Evolutionary conservation across 92 coral and sea anemone species (phyloP).

Genomic region (Epizoanthus rinbou): DNA sequence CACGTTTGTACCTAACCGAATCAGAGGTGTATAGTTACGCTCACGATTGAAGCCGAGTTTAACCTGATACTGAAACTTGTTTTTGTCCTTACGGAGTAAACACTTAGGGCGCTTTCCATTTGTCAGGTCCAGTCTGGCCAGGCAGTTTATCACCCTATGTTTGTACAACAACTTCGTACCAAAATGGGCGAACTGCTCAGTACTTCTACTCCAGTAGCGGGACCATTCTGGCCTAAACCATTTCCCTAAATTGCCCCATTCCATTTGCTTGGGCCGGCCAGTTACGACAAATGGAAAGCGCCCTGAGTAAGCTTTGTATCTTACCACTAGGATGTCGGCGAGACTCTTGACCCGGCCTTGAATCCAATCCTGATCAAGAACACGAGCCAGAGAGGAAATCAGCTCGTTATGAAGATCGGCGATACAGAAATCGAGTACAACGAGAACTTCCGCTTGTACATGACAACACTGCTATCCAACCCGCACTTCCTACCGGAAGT

Average conservation of each 20-base stretch:
- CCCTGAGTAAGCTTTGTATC: not conserved
- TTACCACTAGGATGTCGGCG: conserved; percentile 79
- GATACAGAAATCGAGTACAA: conserved; percentile 91
- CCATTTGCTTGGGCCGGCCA: too few relatives aligned
- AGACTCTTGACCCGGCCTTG: conserved; percentile 82
- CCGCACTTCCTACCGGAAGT: conserved; percentile 97
- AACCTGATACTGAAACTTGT: not conserved
- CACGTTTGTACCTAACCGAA: too few relatives aligned
- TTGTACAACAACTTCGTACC: too few relatives aligned
- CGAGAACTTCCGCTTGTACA: conserved; percentile 88
- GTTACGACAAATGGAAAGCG: too few relatives aligned
- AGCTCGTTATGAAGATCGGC: conserved; percentile 72
- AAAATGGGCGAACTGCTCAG: too few relatives aligned
- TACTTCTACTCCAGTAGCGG: too few relatives aligned
- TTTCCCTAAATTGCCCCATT: too few relatives aligned
- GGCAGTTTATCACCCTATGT: too few relatives aligned
- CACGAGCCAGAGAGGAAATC: conserved; percentile 75
- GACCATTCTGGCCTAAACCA: too few relatives aligned
- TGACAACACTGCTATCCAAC: conserved; percentile 89
- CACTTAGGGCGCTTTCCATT: too few relatives aligned
- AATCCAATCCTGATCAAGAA: conserved; percentile 82
- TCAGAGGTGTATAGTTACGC: not conserved
- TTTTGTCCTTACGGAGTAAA: not conserved
- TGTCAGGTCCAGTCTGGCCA: too few relatives aligned
- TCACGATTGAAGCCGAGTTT: not conserved